Evolutionary conservation across 2,888 invertebrate genomes (phyloP).

Genomic region (Agapostemon virescens): DNA sequence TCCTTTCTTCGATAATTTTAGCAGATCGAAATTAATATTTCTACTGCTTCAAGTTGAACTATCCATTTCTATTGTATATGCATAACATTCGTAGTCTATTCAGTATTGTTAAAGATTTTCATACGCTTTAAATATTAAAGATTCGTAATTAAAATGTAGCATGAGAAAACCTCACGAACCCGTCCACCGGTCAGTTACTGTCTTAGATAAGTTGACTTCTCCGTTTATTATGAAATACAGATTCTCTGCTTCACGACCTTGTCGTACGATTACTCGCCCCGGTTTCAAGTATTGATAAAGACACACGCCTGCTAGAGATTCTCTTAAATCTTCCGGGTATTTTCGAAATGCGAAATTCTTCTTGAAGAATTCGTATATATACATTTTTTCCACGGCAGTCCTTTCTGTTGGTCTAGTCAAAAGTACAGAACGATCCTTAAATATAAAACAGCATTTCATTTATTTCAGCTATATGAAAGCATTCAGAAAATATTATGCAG

Average conservation of each 20-base stretch:
- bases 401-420: conserved; percentile 63
- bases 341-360: conserved; percentile 70
- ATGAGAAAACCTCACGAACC: conserved; percentile 54
- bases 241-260: conserved; percentile 83
- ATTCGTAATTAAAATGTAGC: neutral
- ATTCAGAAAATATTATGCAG: neutral
- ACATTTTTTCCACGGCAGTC: conserved; percentile 57
- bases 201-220: conserved; percentile 82
- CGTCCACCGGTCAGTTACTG: conserved; percentile 81
- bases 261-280: conserved; percentile 84
- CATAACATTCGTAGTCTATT: neutral
- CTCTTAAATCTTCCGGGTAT: conserved; percentile 82
- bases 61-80: neutral
- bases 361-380: conserved; percentile 68
- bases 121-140: neutral
- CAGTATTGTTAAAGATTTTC: neutral
- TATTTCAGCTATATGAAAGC: neutral
- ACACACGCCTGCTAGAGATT: conserved; percentile 83
- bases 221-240: conserved; percentile 86
- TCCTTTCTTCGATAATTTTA: neutral
- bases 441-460: conserved; percentile 8
- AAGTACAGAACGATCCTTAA: conserved; percentile 73
- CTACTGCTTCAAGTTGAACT: neutral
- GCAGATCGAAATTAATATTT: neutral
- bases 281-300: conserved; percentile 84